phyloP scores from a whole-genome alignment of 2,797 vertebrate genomes.

The Enteromius afrohamiltoni region DNA sequence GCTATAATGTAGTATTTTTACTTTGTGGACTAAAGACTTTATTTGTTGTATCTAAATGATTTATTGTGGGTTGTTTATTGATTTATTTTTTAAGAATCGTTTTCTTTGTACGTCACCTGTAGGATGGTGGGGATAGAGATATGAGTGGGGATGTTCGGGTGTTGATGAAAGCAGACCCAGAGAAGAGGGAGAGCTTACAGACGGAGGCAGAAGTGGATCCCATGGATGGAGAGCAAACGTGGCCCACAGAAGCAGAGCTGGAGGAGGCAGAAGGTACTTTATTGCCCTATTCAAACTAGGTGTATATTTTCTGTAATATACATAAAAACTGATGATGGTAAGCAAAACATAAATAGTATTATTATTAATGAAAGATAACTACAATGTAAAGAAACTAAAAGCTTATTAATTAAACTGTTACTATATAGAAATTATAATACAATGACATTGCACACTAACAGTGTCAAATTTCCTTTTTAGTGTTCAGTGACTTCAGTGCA shows the following conservation, averaged over 20 bases:
- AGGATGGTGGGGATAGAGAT: conserved; percentile 73
- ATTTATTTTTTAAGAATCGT: neutral
- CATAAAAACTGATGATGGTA: neutral
- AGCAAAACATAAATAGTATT: neutral
- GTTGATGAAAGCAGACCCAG: conserved; percentile 88
- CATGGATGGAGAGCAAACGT: conserved; percentile 98
- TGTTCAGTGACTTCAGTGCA: neutral
- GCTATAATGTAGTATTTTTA: neutral
- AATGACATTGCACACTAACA: neutral
- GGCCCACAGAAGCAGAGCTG: conserved; percentile 94
- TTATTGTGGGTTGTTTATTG: neutral
- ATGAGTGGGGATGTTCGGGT: conserved; percentile 76
- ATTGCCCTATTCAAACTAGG: neutral
- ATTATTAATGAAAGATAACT: neutral
- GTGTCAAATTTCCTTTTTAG: neutral
- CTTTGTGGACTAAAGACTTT: neutral
- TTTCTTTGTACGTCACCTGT: conserved; percentile 45
- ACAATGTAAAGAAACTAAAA: neutral
- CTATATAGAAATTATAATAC: neutral
- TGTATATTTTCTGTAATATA: neutral
- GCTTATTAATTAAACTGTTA: neutral
- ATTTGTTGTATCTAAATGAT: neutral
- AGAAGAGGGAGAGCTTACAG: conserved; percentile 83
- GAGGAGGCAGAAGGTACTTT: conserved; percentile 87
- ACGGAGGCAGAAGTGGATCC: conserved; percentile 90